A percentile compares a stretch with the other conserved stretches of the same genome.
phyloP scores from a whole-genome alignment of 2,113 vertebrate species.

The Hemibagrus wyckioides region DNA sequence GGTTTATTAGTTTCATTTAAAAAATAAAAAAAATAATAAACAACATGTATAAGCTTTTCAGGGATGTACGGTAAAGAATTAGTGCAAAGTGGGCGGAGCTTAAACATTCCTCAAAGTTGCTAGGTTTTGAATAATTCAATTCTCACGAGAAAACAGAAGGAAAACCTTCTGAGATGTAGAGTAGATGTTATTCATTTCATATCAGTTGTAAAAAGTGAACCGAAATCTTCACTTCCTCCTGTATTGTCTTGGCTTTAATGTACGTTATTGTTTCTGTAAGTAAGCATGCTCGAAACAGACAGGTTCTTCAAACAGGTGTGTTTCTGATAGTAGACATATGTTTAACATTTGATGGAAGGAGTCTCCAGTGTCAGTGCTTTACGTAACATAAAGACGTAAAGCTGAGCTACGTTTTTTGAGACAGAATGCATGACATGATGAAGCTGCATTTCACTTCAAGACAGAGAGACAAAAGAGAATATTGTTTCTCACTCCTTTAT shows the following conservation, averaged over 20 bases:
- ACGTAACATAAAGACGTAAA: no score
- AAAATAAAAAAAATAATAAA: no score
- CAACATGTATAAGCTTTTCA: no score
- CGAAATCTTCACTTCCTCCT: background rate
- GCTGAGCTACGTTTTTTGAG: background rate
- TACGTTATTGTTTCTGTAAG: no score
- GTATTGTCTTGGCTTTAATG: background rate
- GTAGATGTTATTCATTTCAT: background rate
- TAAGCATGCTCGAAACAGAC: background rate
- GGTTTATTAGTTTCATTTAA: no score
- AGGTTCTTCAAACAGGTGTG: background rate
- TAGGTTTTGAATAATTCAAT: background rate
- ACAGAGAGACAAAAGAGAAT: background rate
- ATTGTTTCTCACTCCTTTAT: background rate
- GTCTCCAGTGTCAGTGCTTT: background rate
- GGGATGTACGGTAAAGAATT: no score
- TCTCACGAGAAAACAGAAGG: background rate
- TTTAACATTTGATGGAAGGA: background rate
- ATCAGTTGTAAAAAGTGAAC: background rate
- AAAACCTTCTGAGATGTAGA: background rate
- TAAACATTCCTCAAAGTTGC: no score
- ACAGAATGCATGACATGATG: no score
- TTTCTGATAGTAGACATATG: background rate
- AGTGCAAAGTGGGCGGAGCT: no score
- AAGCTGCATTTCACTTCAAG: background rate